Evolutionary conservation across 2,888 invertebrate genomes (phyloP), one percentile per base, ranked within the genome.

Genomic region (Eubasilissa splendida): DNA sequence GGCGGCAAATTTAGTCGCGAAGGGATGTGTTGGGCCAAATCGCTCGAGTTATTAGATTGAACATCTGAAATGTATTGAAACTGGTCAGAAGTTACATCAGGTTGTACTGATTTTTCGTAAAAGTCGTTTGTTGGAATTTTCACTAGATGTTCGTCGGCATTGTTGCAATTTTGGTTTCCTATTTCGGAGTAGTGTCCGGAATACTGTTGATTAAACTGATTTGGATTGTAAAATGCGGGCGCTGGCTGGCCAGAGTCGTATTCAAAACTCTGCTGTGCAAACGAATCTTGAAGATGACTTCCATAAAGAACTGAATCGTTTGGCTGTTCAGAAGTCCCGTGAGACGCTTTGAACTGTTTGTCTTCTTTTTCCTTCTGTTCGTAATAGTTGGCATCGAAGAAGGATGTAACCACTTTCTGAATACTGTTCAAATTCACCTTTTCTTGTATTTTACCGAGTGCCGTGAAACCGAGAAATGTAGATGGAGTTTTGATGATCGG

Each of bases 351-450:
- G 3, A 31, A 33, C 2, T 66, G 12, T 12, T 74, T 56, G 10
- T 22, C 59, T 11, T 77, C 68, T 9, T 66, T 14, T 33, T 77
- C 74, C 53, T 78, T 81, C n/a, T 76, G 58, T 60, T 71, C 81
- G 7, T 66, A 81, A 54, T 76, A 81, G 58, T 71, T 76, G 12
- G 90, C 90, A 85, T 90, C 90, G 68, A 91, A 91, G 84, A 91
- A 90, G 0, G 89, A 90, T 0, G 90, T 90, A 3, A 91, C 90
- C 4, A 86, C 89, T 85, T 87, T 89, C 85, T 90, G 90, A 63
- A 90, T 87, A 85, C 89, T 90, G 85, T 89, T 89, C 11, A 90
- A 89, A 85, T 90, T 90, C 70, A 91, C 85, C 8, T 88, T 87
- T 82, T 74, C 71, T 54, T 81, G 83, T 0, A 83, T 31, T 74